Conservation (phyloP, 2,113 vertebrate genomes). For the Rhabdornis inornatus region DNA sequence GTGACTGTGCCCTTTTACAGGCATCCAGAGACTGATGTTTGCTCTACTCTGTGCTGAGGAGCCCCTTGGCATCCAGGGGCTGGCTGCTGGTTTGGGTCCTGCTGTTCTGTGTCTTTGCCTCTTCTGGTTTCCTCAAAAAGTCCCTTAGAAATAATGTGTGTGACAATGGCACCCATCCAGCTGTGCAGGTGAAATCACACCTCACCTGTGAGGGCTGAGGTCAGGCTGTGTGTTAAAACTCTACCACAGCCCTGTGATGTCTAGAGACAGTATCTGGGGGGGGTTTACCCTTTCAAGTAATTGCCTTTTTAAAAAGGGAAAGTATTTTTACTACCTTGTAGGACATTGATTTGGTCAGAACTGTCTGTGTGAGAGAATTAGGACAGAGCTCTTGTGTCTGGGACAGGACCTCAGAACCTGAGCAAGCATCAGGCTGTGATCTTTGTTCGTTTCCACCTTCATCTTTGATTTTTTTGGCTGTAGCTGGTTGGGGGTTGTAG, state of each 20-base stretch:
- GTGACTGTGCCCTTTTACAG: neutral
- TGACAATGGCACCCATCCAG: rapidly evolving
- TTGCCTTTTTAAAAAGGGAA: neutral
- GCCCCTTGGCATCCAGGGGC: neutral
- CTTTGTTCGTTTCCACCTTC: neutral
- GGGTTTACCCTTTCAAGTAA: neutral
- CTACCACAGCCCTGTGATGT: neutral
- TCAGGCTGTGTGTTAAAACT: neutral
- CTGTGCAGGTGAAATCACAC: neutral
- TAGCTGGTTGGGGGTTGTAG: neutral
- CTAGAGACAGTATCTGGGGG: neutral
- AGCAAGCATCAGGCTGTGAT: neutral
- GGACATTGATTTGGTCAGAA: neutral
- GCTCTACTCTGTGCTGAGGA: neutral
- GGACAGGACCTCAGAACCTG: neutral
- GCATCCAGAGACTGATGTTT: neutral
- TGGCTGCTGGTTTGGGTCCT: neutral
- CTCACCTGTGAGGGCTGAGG: rapidly evolving
- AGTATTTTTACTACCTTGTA: neutral
- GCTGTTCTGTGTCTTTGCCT: neutral
- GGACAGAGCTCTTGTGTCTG: neutral
- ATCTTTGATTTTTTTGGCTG: neutral
- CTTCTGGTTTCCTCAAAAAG: neutral
- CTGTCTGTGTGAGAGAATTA: neutral
- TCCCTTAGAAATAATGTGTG: neutral